Conservation (phyloP, 2,888 invertebrate genomes). For the Alloscopus bannaensis region DNA sequence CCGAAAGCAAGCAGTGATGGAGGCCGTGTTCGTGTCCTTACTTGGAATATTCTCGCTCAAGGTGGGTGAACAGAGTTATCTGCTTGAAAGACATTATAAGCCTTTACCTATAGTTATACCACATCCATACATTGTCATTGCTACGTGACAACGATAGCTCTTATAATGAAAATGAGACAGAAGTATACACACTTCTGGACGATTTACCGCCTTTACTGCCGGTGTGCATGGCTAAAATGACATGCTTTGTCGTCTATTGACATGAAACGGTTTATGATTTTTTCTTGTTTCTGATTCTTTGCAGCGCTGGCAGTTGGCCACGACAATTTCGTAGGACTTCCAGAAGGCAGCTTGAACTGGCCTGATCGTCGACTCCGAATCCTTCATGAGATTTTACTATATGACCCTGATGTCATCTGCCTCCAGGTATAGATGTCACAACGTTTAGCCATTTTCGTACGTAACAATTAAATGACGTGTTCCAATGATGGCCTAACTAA, state of each 20-base stretch:
- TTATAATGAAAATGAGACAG: too few species aligned
- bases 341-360: constrained; percentile 84
- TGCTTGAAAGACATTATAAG: constrained; percentile 3
- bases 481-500: not conserved
- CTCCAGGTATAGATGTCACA: constrained; percentile 79
- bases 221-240: too few species aligned
- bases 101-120: too few species aligned
- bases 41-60: constrained; percentile 85
- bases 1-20: constrained; percentile 74
- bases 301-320: constrained; percentile 83
- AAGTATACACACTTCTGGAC: too few species aligned
- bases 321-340: constrained; percentile 84
- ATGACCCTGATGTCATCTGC: constrained; percentile 84
- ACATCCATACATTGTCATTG: too few species aligned
- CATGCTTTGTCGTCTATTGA: too few species aligned
- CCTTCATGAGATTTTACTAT: constrained; percentile 83
- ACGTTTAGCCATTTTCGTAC: not conserved
- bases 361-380: constrained; percentile 81
- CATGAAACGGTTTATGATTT: not conserved
- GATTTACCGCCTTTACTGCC: too few species aligned
- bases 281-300: constrained; percentile 73
- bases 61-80: constrained; percentile 78
- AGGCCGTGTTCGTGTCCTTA: constrained; percentile 79
- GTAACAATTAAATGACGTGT: not conserved
- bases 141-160: too few species aligned